Conservation (phyloP, 2,113 vertebrate species). For the Phaethon lepturus region DNA sequence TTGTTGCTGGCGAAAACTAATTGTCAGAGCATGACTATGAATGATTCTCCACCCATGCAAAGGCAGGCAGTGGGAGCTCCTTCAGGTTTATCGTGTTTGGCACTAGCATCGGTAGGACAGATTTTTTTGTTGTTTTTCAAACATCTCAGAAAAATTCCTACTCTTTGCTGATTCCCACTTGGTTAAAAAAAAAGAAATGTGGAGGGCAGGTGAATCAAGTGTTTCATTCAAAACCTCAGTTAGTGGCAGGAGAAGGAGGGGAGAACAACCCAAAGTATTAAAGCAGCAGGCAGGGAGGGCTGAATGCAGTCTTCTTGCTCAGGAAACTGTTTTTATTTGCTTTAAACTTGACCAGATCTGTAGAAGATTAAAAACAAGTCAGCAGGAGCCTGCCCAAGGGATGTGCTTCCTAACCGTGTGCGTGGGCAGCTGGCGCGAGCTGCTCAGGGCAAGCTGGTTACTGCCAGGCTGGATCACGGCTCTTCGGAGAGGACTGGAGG, state of each 20-base stretch:
- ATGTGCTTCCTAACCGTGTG: background rate
- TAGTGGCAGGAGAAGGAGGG: background rate
- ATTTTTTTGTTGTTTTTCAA: background rate
- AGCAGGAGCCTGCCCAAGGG: background rate
- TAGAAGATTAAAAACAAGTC: background rate
- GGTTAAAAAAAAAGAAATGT: background rate
- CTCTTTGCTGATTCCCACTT: background rate
- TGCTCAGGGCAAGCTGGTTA: background rate
- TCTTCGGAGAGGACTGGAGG: background rate
- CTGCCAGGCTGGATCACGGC: background rate
- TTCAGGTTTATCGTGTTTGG: background rate
- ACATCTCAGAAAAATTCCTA: background rate
- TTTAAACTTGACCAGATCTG: background rate
- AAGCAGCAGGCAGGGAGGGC: background rate
- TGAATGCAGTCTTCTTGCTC: background rate
- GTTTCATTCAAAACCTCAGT: background rate
- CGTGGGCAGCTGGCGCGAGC: background rate
- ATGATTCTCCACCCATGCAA: background rate
- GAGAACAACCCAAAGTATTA: background rate
- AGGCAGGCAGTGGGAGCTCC: background rate
- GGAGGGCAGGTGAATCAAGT: background rate
- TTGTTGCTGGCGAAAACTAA: background rate
- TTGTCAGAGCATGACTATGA: background rate
- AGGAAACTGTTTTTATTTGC: background rate
- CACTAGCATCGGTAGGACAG: background rate